Percentiles rank a stretch among this genome's conserved stretches.
Evolutionary conservation across 2,113 vertebrate genomes (phyloP).

Genomic region (Alethe diademata): DNA sequence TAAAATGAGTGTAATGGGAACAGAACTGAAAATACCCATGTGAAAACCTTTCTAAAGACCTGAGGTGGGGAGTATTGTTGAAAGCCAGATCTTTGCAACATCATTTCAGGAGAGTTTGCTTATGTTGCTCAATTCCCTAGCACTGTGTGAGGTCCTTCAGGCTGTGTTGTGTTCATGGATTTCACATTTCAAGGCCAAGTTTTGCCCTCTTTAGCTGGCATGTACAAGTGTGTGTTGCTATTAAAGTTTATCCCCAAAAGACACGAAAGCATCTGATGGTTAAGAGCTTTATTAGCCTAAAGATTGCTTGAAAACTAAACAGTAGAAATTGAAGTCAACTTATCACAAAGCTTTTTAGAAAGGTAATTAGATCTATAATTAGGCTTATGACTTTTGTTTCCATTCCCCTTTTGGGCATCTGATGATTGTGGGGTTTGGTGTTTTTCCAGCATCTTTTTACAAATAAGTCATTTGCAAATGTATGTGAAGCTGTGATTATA

Average conservation of each 20-base stretch:
- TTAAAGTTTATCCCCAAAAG: not conserved
- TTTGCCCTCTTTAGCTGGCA: not conserved
- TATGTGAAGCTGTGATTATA: not conserved
- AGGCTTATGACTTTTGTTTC: not conserved
- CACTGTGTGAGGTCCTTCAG: rapidly evolving
- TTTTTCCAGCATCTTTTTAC: slow-evolving; percentile 50
- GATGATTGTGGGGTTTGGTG: slow-evolving; percentile 37
- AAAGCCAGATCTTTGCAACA: not conserved
- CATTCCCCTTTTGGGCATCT: slow-evolving; percentile 53
- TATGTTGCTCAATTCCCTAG: not conserved
- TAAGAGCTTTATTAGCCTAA: slow-evolving; percentile 10
- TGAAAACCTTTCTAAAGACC: not conserved
- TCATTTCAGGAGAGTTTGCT: not conserved
- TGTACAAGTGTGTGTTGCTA: not conserved
- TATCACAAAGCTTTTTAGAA: slow-evolving; percentile 53
- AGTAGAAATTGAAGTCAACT: slow-evolving; percentile 28
- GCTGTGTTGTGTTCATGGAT: not conserved
- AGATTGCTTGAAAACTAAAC: slow-evolving; percentile 35
- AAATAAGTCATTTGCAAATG: slow-evolving; percentile 30
- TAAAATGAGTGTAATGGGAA: not conserved
- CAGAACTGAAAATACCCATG: not conserved
- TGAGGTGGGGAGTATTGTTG: not conserved
- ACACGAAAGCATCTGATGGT: not conserved
- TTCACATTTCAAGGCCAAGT: not conserved
- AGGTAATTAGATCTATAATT: slow-evolving; percentile 41